A percentile compares a stretch with the other conserved stretches of the same genome.
Conservation (phyloP, 1,140 invertebrate genomes). For the Aphaenogaster rudis region DNA sequence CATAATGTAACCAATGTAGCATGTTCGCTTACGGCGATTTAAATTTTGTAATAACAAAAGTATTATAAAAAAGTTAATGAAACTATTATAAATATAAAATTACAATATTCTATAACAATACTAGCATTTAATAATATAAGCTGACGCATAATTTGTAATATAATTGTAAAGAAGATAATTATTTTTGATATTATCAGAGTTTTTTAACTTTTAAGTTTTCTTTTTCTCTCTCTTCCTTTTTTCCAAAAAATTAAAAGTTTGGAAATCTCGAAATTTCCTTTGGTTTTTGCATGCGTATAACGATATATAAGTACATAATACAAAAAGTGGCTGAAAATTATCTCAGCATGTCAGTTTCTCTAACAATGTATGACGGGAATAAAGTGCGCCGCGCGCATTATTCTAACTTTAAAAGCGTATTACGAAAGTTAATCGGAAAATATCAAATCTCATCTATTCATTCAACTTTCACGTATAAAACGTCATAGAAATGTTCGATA, state of each 20-base stretch:
- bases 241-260: neutral
- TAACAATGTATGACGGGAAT: neutral
- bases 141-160: neutral
- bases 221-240: neutral
- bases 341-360: neutral
- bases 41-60: neutral
- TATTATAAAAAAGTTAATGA: neutral
- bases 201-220: neutral
- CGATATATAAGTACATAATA: neutral
- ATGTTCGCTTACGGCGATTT: neutral
- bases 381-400: neutral
- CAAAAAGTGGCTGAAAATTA: neutral
- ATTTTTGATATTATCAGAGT: neutral
- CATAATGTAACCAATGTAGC: neutral
- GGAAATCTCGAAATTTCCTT: neutral
- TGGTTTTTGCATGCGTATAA: neutral
- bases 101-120: neutral
- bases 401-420: neutral
- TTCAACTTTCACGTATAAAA: conserved; percentile 4
- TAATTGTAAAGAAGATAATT: neutral
- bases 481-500: conserved; percentile 39
- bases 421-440: conserved; percentile 25
- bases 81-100: neutral
- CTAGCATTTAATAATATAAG: neutral
- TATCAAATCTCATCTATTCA: conserved; percentile 18